These are phyloP conservation scores for Canis aureus DNA, from an alignment of 2,113 vertebrate genomes.

Conservation along the genomic window DNA sequence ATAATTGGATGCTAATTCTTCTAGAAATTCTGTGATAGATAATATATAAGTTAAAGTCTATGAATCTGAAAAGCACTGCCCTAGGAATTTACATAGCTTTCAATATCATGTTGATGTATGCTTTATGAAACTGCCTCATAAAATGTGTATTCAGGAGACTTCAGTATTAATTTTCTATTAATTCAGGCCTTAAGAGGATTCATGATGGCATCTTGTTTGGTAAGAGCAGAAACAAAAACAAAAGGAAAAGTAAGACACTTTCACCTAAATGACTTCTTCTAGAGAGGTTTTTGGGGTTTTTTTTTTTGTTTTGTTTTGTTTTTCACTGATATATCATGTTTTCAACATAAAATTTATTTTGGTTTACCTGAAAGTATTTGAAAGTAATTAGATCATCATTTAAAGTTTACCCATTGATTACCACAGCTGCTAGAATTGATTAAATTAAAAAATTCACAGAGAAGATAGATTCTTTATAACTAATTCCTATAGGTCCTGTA, in stretches of 20 bases:
- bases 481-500: constrained; percentile 75
- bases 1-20: constrained; percentile 16
- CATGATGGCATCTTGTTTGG: background rate
- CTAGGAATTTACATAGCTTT: background rate
- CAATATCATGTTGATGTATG: background rate
- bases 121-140: background rate
- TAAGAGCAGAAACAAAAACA: background rate
- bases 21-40: constrained; percentile 32
- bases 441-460: constrained; percentile 72
- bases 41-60: background rate
- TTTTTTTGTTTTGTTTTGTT: background rate
- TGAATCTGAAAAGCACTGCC: background rate
- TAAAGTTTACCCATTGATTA: constrained; percentile 21
- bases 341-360: constrained; percentile 32
- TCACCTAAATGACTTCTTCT: background rate
- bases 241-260: background rate
- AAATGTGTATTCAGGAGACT: background rate
- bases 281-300: background rate
- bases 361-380: background rate
- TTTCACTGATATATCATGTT: background rate
- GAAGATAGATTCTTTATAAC: constrained; percentile 53
- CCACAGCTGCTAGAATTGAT: constrained; percentile 45
- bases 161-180: constrained; percentile 15
- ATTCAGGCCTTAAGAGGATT: background rate
- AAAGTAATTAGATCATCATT: constrained; percentile 27